Base-by-base conservation (phyloP, 2,888 invertebrate species). In the Dryomyza anilis region DNA sequence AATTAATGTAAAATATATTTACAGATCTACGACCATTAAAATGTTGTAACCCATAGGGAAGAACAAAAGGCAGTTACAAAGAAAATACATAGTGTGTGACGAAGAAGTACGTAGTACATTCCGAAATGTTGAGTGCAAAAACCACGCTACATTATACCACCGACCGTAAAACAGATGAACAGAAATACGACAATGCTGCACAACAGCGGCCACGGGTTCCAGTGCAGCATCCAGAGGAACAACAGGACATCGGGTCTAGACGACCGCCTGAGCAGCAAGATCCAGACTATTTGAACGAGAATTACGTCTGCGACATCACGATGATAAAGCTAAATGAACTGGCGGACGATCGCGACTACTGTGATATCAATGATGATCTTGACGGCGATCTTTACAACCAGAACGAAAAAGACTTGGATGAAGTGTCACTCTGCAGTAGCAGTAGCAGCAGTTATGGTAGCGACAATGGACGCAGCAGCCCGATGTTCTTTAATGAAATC, bases 241-340 rank as follows among this genome's bases (percentile, higher is more conserved):
- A n/a, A n/a, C n/a, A n/a, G n/a, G n/a, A n/a, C n/a, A n/a, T n/a
- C n/a, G n/a, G n/a, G n/a, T n/a, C n/a, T n/a, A n/a, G n/a, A n/a
- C n/a, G n/a, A n/a, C n/a, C n/a, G n/a, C n/a, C n/a, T n/a, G n/a
- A n/a, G n/a, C n/a, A n/a, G n/a, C n/a, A n/a, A 12, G 33, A 33
- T 48, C 48, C 21, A n/a, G 23, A 50, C 23, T 14, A 25, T 23
- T n/a, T 25, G 63, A 77, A 76, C 71, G 77, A 76, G 53, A 74
- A 70, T 56, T 74, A 76, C 68, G 73, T 73, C 14, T 77, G 72
- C 43, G 72, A 76, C 66, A 76, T 76, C 46, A 71, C 71, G 19
- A 75, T 72, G 75, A 75, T 76, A 73, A 69, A 67, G 36, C 70
- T 75, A 27, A 74, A 61, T 7, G 75, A 76, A 10, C n/a, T n/a